Evolutionary conservation across 2,797 vertebrate species (phyloP), one percentile per base, ranked within the genome.

Genomic region (Betta splendens): DNA sequence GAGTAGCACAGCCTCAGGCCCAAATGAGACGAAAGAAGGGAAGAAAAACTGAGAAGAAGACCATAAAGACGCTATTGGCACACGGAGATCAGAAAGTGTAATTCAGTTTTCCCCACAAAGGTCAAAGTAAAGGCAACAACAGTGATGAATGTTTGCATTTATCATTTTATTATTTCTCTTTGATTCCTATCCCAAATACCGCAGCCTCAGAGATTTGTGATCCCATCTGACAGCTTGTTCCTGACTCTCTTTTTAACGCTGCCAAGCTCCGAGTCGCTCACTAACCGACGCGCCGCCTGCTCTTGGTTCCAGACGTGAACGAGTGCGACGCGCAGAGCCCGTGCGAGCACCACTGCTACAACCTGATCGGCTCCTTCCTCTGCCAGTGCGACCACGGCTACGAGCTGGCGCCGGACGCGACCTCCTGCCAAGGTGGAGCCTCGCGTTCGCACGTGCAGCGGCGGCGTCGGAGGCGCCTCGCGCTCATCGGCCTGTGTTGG

Each of bases 311-410:
- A 99, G 97, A 99, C 85, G 89, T 97, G 72, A 95, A 99, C 0
- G 97, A 99, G 81, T 99, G 97, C 39, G 94, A 95, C 40, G 89
- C 88, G 69, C 92, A 92, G 80, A 95, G 91, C 75, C 94, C 95
- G 0, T 99, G 97, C 82, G 92, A 96, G 62, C 96, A 99, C 55
- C 94, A 94, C 69, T 99, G 97, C 87, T 96, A 94, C 88, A 99
- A 99, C 69, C 91, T 98, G 64, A 91, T 98, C 17, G 96, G 97
- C 48, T 98, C 97, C 22, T 98, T 94, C 90, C 90, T 98, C 73
- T 99, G 97, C 76, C 96, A 98, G 71, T 99, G 97, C 64, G 93
- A 95, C 18, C 94, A 94, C 72, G 97, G 97, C 47, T 98, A 94
- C 35, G 95, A 99, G 72, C 83, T 98, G 58, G 94, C 94, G 53